Base-by-base conservation (phyloP, 2,888 invertebrate species). In the Torymus tubicola region DNA sequence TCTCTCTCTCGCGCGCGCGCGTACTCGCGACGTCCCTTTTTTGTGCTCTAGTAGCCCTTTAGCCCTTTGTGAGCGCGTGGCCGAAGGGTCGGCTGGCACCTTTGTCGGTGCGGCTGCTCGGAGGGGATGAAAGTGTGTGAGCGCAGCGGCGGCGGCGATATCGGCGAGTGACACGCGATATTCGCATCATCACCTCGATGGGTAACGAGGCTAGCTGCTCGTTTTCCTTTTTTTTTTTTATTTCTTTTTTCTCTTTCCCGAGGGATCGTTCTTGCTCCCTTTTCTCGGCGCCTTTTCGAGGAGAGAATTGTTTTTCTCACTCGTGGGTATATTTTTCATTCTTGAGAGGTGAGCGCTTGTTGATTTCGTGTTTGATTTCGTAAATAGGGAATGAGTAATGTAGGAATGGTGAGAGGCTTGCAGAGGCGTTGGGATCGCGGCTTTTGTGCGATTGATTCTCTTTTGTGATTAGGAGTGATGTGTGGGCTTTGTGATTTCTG, bases 81-180 rank as follows among this genome's bases (percentile, higher is more conserved):
- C 42, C 78, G 70, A 78, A 78, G 75, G 81, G 75, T 77, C 80
- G 71, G 78, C 86, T 86, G 86, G 87, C 89, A 87, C 87, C 75
- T 75, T 75, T 78, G 78, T 78, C 81, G 72, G 31, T 31, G 31
- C 8, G 31, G 78, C 53, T 60, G 69, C 18, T n/a, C 13, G 16
- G 10, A 53, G 71, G 80, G 76, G 75, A 72, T 77, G 72, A 65
- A 72, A 64, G 65, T 87, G 88, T 87, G 80, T 84, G 82, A 85
- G 84, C 31, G 31, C 31, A 24, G 24, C 24, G 24, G 24, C 31
- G 31, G 31, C 31, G 31, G 31, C 31, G 3, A 31, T 70, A 81
- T 81, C 70, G 78, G 83, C 85, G 86, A 87, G 80, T 87, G 86
- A 87, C 90, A 90, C 90, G 90, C 90, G 88, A 90, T 88, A 86